Percentiles rank a stretch among this genome's conserved stretches.
phyloP scores from a whole-genome alignment of 2,113 vertebrate species.

The Eidolon helvum region DNA sequence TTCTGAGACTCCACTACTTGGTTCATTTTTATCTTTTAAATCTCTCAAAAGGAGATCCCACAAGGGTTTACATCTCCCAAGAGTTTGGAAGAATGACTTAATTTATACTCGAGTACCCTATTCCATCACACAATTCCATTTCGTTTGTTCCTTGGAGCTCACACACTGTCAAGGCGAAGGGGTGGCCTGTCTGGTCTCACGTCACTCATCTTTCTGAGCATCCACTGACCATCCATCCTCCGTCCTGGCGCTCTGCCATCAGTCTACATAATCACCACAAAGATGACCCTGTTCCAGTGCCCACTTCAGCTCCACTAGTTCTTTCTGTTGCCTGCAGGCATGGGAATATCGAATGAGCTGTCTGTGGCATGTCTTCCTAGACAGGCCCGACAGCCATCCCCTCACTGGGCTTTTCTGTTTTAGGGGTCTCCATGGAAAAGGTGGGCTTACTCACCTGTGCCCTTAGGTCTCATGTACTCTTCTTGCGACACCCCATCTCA shows the following conservation, averaged over 20 bases:
- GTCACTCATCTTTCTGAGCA: neutral
- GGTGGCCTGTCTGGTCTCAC: neutral
- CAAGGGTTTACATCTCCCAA: neutral
- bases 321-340: neutral
- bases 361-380: neutral
- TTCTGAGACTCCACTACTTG: neutral
- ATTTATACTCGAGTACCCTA: neutral
- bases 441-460: neutral
- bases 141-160: neutral
- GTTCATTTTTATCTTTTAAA: neutral
- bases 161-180: neutral
- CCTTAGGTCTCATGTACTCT: neutral
- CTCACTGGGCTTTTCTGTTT: neutral
- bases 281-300: no score
- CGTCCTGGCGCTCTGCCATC: neutral
- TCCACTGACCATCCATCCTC: neutral
- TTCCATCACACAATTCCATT: neutral
- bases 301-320: neutral
- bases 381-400: neutral
- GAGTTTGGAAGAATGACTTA: neutral
- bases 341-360: neutral
- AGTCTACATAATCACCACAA: no score
- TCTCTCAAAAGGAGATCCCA: neutral
- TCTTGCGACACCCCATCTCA: neutral
- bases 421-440: neutral